Conservation (phyloP, 1,140 invertebrate species). For the Nebria ingens region DNA sequence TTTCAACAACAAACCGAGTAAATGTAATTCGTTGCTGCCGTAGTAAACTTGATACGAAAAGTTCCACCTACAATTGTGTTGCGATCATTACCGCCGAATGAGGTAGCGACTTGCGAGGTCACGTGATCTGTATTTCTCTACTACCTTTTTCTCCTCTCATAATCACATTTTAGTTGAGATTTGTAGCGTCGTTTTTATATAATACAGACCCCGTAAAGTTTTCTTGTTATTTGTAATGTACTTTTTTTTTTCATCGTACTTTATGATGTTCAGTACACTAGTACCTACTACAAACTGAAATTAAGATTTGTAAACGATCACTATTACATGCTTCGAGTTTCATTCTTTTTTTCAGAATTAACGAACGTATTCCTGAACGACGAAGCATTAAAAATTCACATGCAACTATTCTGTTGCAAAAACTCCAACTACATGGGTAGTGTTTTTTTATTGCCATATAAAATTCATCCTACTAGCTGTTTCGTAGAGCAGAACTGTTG, state of each 20-base stretch:
- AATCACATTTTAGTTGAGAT: neutral
- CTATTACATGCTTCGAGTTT: no score
- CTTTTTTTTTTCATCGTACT: neutral
- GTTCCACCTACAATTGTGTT: neutral
- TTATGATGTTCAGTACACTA: neutral
- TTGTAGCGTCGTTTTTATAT: neutral
- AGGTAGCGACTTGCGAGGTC: neutral
- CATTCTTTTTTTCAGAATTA: no score
- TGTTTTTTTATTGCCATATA: no score
- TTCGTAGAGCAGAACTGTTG: no score
- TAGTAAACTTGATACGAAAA: neutral
- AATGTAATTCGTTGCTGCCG: no score
- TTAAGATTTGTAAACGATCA: neutral
- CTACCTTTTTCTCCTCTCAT: neutral
- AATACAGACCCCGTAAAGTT: neutral
- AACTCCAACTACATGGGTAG: no score
- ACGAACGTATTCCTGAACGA: no score
- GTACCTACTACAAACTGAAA: neutral
- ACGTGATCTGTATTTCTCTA: neutral
- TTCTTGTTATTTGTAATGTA: neutral
- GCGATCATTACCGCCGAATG: neutral
- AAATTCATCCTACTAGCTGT: no score
- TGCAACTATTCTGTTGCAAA: no score
- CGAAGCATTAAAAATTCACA: no score
- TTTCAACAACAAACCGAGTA: no score